Evolutionary conservation across 2,797 vertebrate species (phyloP), one percentile per base, ranked within the genome.

Genomic region (Anableps anableps): DNA sequence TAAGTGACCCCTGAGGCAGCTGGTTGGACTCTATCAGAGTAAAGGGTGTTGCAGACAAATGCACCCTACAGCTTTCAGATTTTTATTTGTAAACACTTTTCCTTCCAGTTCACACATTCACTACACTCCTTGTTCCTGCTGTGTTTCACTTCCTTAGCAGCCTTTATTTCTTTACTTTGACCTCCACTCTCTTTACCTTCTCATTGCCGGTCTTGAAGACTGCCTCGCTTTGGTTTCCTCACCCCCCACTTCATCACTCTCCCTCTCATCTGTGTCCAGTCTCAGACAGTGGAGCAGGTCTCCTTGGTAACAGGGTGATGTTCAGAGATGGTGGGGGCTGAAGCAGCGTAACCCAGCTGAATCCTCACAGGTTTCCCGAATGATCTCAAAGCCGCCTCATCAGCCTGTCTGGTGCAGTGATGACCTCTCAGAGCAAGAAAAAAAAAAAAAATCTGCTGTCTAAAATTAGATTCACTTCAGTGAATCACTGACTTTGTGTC

Each of bases 241-340:
- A 7, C 53, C 79, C 68, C 82, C 58, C 83, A 43, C 76, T 73
- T 73, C 68, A 80, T 77, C 41, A 38, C 66, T 72, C 47, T 82
- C 51, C 58, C 74, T 85, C 81, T 89, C 87, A 87, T 90, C 82
- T 87, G 70, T 91, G 90, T 91, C 88, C 90, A 83, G 75, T 71
- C 75, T 80, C 79, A 86, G 76, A 85, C 74, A 62, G 76, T 55
- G 73, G 60, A 85, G 88, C 85, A 78, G 76, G 72, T 94, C 86
- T 87, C 93, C 91, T 94, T 94, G 88, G 94, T 88, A 94, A 95
- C 94, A 80, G 89, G 80, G 77, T 81, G 83, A 89, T 91, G 89
- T 92, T 92, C 86, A 92, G 92, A 87, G 68, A 45, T 8, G 13
- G 41, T 47, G 81, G 77, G 78, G 84, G 80, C 82, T 3, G 3